phyloP scores from a whole-genome alignment of 2,113 vertebrate genomes.

The Kobus ellipsiprymnus region DNA sequence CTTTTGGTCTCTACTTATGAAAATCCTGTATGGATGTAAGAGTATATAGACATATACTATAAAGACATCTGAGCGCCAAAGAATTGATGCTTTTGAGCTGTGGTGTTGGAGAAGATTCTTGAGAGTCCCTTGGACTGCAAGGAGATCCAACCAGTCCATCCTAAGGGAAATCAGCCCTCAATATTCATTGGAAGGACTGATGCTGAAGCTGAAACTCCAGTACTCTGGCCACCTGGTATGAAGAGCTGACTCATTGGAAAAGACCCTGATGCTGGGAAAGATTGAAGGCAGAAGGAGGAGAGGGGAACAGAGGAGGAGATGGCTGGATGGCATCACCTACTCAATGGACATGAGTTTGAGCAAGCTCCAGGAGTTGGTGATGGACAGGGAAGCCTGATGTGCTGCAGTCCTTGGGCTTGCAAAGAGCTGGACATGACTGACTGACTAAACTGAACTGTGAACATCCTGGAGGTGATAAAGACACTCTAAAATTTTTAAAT shows the following conservation, averaged over 20 bases:
- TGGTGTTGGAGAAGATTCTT: background rate
- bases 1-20: background rate
- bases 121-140: background rate
- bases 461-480: background rate
- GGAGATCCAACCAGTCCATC: background rate
- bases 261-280: background rate
- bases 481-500: background rate
- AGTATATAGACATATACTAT: too few species aligned
- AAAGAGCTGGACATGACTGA: background rate
- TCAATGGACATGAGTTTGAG: background rate
- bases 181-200: background rate
- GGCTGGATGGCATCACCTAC: background rate
- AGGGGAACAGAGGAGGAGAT: background rate
- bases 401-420: background rate
- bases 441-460: background rate
- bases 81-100: background rate
- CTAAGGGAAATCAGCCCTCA: background rate
- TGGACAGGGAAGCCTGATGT: background rate
- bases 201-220: background rate
- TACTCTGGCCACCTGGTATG: background rate
- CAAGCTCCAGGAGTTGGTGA: background rate
- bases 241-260: background rate
- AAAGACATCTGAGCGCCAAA: background rate
- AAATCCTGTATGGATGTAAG: background rate
- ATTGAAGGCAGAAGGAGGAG: background rate